These are phyloP conservation scores for Talpa occidentalis DNA, from an alignment of 2,113 vertebrate species.

Conservation along the genomic window DNA sequence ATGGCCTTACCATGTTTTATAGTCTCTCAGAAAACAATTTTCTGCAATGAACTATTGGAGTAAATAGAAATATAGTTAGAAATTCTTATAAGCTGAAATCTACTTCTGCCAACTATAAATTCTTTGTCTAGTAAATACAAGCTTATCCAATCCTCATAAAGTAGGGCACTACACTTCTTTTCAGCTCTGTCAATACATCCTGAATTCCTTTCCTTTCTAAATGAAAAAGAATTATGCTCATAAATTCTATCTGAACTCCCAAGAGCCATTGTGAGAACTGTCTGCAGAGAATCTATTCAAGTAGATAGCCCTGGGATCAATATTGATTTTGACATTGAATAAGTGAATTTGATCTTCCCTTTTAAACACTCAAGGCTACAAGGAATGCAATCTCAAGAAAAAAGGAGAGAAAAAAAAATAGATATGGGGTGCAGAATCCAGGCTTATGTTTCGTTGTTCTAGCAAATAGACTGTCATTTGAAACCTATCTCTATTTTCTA, in stretches of 20 bases:
- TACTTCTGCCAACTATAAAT: slow-evolving; percentile 57
- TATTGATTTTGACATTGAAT: slow-evolving; percentile 61
- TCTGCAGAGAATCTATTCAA: slow-evolving; percentile 28
- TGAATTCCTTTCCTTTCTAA: slow-evolving; percentile 56
- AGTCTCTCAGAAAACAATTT: slow-evolving; percentile 43
- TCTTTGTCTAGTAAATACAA: slow-evolving; percentile 62
- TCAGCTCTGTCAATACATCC: slow-evolving; percentile 50
- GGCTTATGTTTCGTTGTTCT: neutral
- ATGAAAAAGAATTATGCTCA: slow-evolving; percentile 35
- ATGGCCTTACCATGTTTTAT: slow-evolving; percentile 50
- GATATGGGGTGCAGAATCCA: neutral
- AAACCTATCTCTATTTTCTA: neutral
- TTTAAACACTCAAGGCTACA: slow-evolving; percentile 62
- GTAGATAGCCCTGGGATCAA: slow-evolving; percentile 18
- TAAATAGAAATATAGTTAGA: slow-evolving; percentile 30
- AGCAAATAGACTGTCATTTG: slow-evolving; percentile 32
- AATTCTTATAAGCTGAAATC: slow-evolving; percentile 41
- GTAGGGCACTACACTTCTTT: slow-evolving; percentile 6
- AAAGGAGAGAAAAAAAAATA: slow-evolving; percentile 2
- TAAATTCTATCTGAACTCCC: slow-evolving; percentile 63
- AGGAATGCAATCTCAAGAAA: slow-evolving; percentile 45
- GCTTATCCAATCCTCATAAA: slow-evolving; percentile 50
- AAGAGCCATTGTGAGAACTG: neutral
- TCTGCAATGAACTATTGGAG: slow-evolving; percentile 3
- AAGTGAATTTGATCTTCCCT: slow-evolving; percentile 57